phyloP scores from a whole-genome alignment of 2,113 vertebrate species.

The Anhinga anhinga region DNA sequence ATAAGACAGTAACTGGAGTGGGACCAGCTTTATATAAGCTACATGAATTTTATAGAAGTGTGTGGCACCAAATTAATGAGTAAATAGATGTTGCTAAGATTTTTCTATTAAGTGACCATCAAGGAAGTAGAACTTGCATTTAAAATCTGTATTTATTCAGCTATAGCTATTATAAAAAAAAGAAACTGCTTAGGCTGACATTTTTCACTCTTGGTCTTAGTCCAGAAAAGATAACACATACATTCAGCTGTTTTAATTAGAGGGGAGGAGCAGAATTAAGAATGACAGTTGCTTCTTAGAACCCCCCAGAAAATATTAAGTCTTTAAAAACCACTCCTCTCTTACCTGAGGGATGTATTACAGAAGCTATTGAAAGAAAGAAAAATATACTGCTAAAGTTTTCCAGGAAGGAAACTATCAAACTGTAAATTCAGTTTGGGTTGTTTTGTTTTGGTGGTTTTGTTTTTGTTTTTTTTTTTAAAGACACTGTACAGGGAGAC shows the following conservation, averaged over 20 bases:
- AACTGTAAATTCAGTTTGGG: not conserved
- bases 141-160: not conserved
- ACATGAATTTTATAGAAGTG: not conserved
- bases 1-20: not conserved
- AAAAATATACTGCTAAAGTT: not conserved
- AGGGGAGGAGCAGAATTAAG: not conserved
- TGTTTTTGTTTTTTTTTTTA: not conserved
- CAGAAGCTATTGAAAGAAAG: not conserved
- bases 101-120: not conserved
- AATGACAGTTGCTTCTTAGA: not conserved
- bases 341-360: not conserved
- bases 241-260: not conserved
- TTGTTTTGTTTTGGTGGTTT: not conserved
- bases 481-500: not conserved
- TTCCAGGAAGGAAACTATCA: not conserved
- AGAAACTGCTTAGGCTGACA: not conserved
- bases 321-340: not conserved
- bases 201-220: not conserved
- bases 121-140: not conserved
- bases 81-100: not conserved
- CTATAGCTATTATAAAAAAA: not conserved
- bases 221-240: not conserved
- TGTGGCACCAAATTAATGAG: not conserved
- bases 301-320: not conserved
- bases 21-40: not conserved